Percentiles rank a stretch among this genome's conserved stretches.
Conservation (phyloP, 2,888 invertebrate species). For the Nemapogon koenigi region DNA sequence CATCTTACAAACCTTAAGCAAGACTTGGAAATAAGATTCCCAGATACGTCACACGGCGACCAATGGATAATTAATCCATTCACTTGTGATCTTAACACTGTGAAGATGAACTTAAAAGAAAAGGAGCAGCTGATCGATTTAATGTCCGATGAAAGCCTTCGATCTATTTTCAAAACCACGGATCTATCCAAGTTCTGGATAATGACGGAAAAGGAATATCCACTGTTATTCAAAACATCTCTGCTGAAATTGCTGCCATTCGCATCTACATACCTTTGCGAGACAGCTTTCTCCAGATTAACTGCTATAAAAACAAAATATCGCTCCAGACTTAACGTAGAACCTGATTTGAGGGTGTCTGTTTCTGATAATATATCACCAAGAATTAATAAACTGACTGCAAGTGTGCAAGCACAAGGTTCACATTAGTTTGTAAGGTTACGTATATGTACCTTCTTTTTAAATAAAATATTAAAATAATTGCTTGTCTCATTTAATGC, state of each 20-base stretch:
- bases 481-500: constrained; percentile 6
- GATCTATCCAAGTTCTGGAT: constrained; percentile 6
- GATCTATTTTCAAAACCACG: constrained; percentile 6
- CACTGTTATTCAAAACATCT: constrained; percentile 6
- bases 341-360: constrained; percentile 8
- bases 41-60: constrained; percentile 2
- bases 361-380: constrained; percentile 8
- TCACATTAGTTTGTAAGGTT: constrained; percentile 6
- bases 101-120: constrained; percentile 7
- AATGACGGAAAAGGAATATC: constrained; percentile 7
- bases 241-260: too few relatives aligned
- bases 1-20: constrained; percentile 2
- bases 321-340: constrained; percentile 9
- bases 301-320: constrained; percentile 9
- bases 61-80: constrained; percentile 6
- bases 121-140: constrained; percentile 7
- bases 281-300: constrained; percentile 9
- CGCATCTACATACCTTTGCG: too few relatives aligned
- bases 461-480: constrained; percentile 7
- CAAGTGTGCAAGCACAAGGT: constrained; percentile 10
- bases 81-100: constrained; percentile 8
- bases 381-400: constrained; percentile 7
- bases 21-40: constrained; percentile 6
- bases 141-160: constrained; percentile 7
- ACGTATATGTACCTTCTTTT: constrained; percentile 7